Base-by-base conservation (phyloP, 2,113 vertebrate species). In the Solea senegalensis region DNA sequence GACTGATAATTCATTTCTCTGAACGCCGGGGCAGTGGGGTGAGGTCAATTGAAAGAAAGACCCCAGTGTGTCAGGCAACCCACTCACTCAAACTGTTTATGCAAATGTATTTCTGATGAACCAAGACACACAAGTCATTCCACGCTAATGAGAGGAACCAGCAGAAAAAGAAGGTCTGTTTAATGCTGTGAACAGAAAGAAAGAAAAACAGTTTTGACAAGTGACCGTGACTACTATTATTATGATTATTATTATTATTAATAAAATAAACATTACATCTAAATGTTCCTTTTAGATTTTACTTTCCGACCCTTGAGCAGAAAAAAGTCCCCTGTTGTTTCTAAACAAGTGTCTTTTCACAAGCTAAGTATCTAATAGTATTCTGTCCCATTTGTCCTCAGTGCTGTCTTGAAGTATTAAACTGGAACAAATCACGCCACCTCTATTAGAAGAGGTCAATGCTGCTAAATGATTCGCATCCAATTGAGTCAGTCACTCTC, bases 371-470 rank as follows among this genome's bases (percentile, higher is more conserved):
- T 62, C 67, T 45, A 59, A 16, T 55, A 59, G 39, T 48, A 43
- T 76, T 58, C 43, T 21, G 2, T 72, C 51, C 28, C 48, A 69
- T 77, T 72, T 65, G 69, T 69, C 63, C 54, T 50, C 53, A 14
- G 14, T 26, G 56, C 61, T 34, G 7, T 72, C 73, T 50, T 72
- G 50, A 72, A 64, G 64, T 61, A 74, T 72, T 72, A 63, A 80
- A 81, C 27, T 43, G 28, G 45, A 75, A 39, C 63, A 65, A 56
- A 56, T 70, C 54, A 62, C 9, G 2, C 9, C 49, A 65, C 69
- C 67, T 77, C 65, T 44, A 63, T 81, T 77, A 76, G 44, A 49
- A 46, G 48, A 76, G 76, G 81, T 84, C 81, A 82, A 1, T 11
- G 54, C 57, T 59, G 78, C 50, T 75, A 76, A 83, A 79, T 75